Conservation (phyloP, 2,888 invertebrate species). For the Drosophila atroscutellata region DNA sequence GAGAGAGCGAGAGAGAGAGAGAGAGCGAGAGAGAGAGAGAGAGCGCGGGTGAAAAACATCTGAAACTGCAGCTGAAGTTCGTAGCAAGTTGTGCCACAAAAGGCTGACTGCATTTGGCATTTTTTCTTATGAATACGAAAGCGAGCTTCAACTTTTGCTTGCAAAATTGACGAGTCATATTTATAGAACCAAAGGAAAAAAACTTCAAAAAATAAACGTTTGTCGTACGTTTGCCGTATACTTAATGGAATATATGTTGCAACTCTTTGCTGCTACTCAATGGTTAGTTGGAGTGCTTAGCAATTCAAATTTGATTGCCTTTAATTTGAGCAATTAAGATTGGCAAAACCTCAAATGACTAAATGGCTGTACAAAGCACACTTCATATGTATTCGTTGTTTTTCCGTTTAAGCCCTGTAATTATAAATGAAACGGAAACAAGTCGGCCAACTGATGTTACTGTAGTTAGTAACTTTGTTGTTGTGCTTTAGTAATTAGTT, state of each 20-base stretch:
- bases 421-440: slow-evolving; percentile 30
- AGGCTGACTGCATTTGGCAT: slow-evolving; percentile 18
- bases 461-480: slow-evolving; percentile 6
- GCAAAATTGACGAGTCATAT: slow-evolving; percentile 16
- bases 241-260: slow-evolving; percentile 21
- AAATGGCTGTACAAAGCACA: background rate
- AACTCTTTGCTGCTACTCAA: slow-evolving; percentile 5
- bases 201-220: slow-evolving; percentile 45
- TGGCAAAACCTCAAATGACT: background rate
- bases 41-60: slow-evolving; percentile 2
- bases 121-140: slow-evolving; percentile 48
- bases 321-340: slow-evolving; percentile 3
- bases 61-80: slow-evolving; percentile 18
- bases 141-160: slow-evolving; percentile 1
- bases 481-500: slow-evolving; percentile 30
- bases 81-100: slow-evolving; percentile 13
- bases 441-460: slow-evolving; percentile 3
- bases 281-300: slow-evolving; percentile 29
- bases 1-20: background rate
- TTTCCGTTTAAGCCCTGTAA: slow-evolving; percentile 8
- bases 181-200: background rate
- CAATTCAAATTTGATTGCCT: slow-evolving; percentile 52
- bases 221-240: slow-evolving; percentile 46
- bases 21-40: background rate
- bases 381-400: slow-evolving; percentile 1